phyloP scores from a whole-genome alignment of 1,140 invertebrate species.

The Monochamus saltuarius region DNA sequence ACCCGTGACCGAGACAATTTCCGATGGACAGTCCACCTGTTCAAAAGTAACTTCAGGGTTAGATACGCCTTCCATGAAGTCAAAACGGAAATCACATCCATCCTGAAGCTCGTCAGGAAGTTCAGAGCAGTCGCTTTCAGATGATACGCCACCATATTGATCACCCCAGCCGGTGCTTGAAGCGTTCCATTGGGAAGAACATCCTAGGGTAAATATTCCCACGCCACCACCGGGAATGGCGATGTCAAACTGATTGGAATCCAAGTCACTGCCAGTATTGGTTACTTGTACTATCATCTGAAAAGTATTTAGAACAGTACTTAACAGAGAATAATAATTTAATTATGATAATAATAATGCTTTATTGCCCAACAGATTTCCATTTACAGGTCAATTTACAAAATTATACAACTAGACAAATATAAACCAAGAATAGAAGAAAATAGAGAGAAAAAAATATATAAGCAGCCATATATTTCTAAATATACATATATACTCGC shows the following conservation, averaged over 20 bases:
- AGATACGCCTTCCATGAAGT: slow-evolving; percentile 5
- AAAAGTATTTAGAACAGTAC: slow-evolving; percentile 11
- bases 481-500: too few species aligned
- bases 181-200: slow-evolving; percentile 13
- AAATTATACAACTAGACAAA: too few species aligned
- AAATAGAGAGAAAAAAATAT: too few species aligned
- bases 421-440: too few species aligned
- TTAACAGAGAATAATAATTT: neutral
- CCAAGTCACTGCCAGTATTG: slow-evolving; percentile 7
- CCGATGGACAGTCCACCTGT: slow-evolving; percentile 3
- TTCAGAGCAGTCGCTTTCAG: neutral
- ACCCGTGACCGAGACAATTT: slow-evolving; percentile 1
- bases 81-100: slow-evolving; percentile 10
- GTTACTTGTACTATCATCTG: slow-evolving; percentile 10
- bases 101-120: neutral
- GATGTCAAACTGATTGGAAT: slow-evolving; percentile 21
- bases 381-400: too few species aligned
- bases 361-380: too few species aligned
- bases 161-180: slow-evolving; percentile 13
- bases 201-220: slow-evolving; percentile 9
- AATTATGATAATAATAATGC: too few species aligned
- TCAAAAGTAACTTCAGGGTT: slow-evolving; percentile 7
- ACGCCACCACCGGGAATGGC: slow-evolving; percentile 18
- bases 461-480: too few species aligned
- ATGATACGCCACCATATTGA: slow-evolving; percentile 14